phyloP scores from a whole-genome alignment of 2,888 invertebrate genomes.

The Parnassius mnemosyne region DNA sequence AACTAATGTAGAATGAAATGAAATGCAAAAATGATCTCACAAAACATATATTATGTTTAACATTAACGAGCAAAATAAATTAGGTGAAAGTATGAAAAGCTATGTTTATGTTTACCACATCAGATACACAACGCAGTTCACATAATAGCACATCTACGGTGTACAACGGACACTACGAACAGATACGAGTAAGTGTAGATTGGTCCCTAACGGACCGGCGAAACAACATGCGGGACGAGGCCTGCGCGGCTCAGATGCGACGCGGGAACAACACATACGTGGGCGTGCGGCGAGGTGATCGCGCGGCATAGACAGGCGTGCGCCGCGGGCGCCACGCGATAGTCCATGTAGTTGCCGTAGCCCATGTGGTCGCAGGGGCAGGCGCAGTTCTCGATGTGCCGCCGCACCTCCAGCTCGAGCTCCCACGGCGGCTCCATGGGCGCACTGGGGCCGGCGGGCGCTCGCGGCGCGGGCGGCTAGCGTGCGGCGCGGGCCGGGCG shows the following conservation, averaged over 20 bases:
- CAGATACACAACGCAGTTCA: slow-evolving; percentile 25
- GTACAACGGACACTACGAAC: slow-evolving; percentile 49
- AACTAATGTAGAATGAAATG: slow-evolving; percentile 29
- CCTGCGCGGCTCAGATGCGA: slow-evolving; percentile 32
- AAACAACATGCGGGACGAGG: slow-evolving; percentile 48
- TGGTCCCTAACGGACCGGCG: slow-evolving; percentile 49
- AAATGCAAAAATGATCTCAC: slow-evolving; percentile 28
- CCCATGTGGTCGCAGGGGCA: slow-evolving; percentile 97
- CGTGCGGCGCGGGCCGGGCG: slow-evolving; percentile 68
- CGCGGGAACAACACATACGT: slow-evolving; percentile 60
- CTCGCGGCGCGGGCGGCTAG: slow-evolving; percentile 60
- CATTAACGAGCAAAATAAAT: slow-evolving; percentile 25
- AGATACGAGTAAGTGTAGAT: slow-evolving; percentile 43
- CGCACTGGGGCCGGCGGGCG: slow-evolving; percentile 70
- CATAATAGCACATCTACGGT: slow-evolving; percentile 29
- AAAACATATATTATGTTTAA: slow-evolving; percentile 20
- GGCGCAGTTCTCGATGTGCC: slow-evolving; percentile 93
- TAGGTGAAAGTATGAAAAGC: slow-evolving; percentile 23
- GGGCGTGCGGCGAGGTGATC: slow-evolving; percentile 77
- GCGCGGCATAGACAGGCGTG: slow-evolving; percentile 77
- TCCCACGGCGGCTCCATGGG: slow-evolving; percentile 81
- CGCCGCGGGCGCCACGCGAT: slow-evolving; percentile 85
- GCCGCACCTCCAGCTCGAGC: slow-evolving; percentile 91
- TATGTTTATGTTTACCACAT: slow-evolving; percentile 23
- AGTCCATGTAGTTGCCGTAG: slow-evolving; percentile 95